Evolutionary conservation across 2,888 invertebrate species (phyloP).

Genomic region (Linnaemya vulpina): DNA sequence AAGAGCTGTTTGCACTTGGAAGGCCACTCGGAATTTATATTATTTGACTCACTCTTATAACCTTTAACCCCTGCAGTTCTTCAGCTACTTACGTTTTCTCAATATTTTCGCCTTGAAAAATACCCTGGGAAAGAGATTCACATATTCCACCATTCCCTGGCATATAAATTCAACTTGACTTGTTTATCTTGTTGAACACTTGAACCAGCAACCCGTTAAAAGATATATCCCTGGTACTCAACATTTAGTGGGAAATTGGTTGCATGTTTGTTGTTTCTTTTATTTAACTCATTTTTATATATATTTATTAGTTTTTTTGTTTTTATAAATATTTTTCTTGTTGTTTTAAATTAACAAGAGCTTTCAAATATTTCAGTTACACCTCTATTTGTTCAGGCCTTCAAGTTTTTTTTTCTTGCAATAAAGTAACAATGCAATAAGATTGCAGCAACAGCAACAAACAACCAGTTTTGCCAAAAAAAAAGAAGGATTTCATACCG

Average conservation of each 20-base stretch:
- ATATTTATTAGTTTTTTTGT: no score
- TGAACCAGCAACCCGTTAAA: constrained; percentile 32
- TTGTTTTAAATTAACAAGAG: constrained; percentile 66
- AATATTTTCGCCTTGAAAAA: neutral
- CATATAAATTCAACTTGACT: constrained; percentile 45
- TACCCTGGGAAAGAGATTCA: neutral
- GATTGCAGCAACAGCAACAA: neutral
- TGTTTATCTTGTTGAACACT: constrained; percentile 30
- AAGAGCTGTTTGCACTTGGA: no score
- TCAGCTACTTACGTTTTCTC: neutral
- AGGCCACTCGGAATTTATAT: no score
- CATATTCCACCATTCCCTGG: neutral
- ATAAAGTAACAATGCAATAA: constrained; percentile 41
- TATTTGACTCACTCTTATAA: no score
- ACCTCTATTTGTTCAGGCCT: constrained; percentile 72
- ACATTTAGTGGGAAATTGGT: constrained; percentile 4
- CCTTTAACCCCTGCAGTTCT: neutral
- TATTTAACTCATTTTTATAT: neutral
- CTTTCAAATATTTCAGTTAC: constrained; percentile 72
- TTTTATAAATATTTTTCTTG: neutral
- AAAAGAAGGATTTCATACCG: constrained; percentile 39
- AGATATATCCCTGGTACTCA: constrained; percentile 44
- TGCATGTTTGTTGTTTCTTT: neutral
- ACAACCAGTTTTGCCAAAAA: constrained; percentile 64
- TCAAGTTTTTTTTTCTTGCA: constrained; percentile 46